phyloP scores from a whole-genome alignment of 1,140 invertebrate genomes.

The Phymorhynchus buccinoides region DNA sequence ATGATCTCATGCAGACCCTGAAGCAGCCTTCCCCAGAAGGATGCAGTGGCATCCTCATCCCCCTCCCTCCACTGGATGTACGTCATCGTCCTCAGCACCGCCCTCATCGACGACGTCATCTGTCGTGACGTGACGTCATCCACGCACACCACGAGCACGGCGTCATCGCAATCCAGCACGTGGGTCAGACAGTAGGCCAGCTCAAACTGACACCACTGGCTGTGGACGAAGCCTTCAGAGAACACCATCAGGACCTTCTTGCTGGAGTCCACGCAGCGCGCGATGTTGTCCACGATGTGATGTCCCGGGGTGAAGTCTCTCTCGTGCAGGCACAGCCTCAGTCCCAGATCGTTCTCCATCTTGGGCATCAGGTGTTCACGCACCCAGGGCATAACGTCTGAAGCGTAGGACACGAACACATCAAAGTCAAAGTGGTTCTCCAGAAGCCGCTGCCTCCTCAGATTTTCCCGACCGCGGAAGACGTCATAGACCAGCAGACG shows the following conservation, averaged over 20 bases:
- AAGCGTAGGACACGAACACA: slow-evolving; percentile 40
- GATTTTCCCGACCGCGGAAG: neutral
- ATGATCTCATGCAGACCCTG: no score
- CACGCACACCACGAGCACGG: slow-evolving; percentile 39
- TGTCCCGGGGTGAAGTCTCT: slow-evolving; percentile 57
- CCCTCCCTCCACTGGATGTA: no score
- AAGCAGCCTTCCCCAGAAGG: no score
- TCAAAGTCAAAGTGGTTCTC: slow-evolving; percentile 39
- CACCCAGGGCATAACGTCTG: slow-evolving; percentile 6
- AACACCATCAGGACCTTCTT: slow-evolving; percentile 51
- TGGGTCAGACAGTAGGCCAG: slow-evolving; percentile 69
- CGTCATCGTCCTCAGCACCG: no score
- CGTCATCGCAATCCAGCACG: slow-evolving; percentile 30
- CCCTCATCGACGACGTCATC: no score
- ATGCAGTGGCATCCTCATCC: no score
- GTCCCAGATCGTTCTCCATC: slow-evolving; percentile 19
- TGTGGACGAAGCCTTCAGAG: slow-evolving; percentile 50
- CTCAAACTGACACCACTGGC: slow-evolving; percentile 62
- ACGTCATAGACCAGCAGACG: slow-evolving; percentile 27
- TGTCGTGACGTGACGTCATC: no score
- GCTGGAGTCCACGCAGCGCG: slow-evolving; percentile 52
- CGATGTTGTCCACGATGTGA: slow-evolving; percentile 56
- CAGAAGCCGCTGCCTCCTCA: neutral
- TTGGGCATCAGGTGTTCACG: slow-evolving; percentile 70
- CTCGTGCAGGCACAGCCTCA: slow-evolving; percentile 60